phyloP scores from a whole-genome alignment of 2,888 invertebrate genomes.

The Corbicula japonica region DNA sequence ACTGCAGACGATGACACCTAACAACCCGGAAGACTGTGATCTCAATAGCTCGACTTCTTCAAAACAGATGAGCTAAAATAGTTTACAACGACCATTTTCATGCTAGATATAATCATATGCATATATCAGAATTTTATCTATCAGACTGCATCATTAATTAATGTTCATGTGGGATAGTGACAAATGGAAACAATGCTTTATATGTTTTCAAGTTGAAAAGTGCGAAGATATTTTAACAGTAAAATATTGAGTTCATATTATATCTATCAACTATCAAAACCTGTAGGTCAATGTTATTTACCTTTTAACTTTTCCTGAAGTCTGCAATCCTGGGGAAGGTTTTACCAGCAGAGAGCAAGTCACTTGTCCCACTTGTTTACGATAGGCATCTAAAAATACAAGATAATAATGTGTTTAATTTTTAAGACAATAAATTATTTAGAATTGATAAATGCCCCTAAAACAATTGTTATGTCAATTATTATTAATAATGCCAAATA shows the following conservation, averaged over 20 bases:
- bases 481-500: conserved; percentile 18
- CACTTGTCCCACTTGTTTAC: conserved; percentile 25
- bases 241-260: conserved; percentile 25
- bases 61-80: conserved; percentile 23
- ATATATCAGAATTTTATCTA: conserved; percentile 25
- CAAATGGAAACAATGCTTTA: conserved; percentile 23
- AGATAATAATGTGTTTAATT: conserved; percentile 20
- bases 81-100: conserved; percentile 22
- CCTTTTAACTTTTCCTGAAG: conserved; percentile 21
- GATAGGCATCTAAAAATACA: conserved; percentile 21
- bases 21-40: conserved; percentile 19
- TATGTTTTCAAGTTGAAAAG: conserved; percentile 21
- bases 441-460: conserved; percentile 24
- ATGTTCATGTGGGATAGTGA: conserved; percentile 24
- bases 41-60: conserved; percentile 24
- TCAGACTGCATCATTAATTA: conserved; percentile 24
- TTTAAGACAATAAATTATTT: conserved; percentile 25
- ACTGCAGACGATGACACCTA: conserved; percentile 17
- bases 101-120: conserved; percentile 19
- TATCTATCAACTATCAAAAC: conserved; percentile 25
- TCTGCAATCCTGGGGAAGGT: conserved; percentile 22
- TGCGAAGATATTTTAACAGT: conserved; percentile 23
- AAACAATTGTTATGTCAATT: conserved; percentile 15
- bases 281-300: conserved; percentile 24
- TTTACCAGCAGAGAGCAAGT: conserved; percentile 22